phyloP scores from a whole-genome alignment of 2,888 invertebrate species.

The Yponomeuta plumbellus region DNA sequence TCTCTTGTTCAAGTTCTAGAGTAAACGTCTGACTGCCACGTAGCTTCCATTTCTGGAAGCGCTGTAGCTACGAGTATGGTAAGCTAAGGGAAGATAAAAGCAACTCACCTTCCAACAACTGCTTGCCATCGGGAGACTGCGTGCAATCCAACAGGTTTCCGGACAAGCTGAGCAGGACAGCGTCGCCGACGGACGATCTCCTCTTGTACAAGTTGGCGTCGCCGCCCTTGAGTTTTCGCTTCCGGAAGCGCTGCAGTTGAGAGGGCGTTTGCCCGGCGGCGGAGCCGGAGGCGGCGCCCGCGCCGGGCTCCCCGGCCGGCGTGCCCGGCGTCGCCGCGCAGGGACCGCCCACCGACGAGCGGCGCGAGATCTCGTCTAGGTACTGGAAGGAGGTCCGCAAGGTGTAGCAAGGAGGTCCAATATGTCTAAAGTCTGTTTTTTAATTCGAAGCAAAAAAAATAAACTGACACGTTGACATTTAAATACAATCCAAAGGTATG shows the following conservation, averaged over 20 bases:
- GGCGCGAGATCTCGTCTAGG: slow-evolving; percentile 66
- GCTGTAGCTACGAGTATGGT: slow-evolving; percentile 62
- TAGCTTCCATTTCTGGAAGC: slow-evolving; percentile 88
- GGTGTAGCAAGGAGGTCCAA: too few species aligned
- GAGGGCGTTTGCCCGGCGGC: slow-evolving; percentile 49
- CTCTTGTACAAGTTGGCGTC: slow-evolving; percentile 83
- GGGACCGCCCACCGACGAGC: slow-evolving; percentile 61
- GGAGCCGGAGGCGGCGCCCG: slow-evolving; percentile 24
- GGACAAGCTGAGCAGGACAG: slow-evolving; percentile 88
- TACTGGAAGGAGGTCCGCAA: slow-evolving; percentile 53
- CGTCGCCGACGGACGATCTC: slow-evolving; percentile 90
- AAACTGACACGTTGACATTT: too few species aligned
- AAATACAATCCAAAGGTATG: too few species aligned
- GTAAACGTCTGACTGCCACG: slow-evolving; percentile 20
- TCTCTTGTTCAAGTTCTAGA: too few species aligned
- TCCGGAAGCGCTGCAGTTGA: slow-evolving; percentile 78
- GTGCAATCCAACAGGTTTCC: slow-evolving; percentile 94
- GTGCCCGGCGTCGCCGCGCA: slow-evolving; percentile 31
- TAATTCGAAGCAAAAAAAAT: too few species aligned
- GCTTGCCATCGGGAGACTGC: slow-evolving; percentile 85
- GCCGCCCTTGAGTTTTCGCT: slow-evolving; percentile 83
- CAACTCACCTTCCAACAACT: slow-evolving; percentile 63
- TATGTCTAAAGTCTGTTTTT: too few species aligned
- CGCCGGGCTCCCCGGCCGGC: slow-evolving; percentile 24
- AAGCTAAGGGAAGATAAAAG: background rate